phyloP scores from a whole-genome alignment of 2,888 invertebrate genomes.

The Lithodes maja region DNA sequence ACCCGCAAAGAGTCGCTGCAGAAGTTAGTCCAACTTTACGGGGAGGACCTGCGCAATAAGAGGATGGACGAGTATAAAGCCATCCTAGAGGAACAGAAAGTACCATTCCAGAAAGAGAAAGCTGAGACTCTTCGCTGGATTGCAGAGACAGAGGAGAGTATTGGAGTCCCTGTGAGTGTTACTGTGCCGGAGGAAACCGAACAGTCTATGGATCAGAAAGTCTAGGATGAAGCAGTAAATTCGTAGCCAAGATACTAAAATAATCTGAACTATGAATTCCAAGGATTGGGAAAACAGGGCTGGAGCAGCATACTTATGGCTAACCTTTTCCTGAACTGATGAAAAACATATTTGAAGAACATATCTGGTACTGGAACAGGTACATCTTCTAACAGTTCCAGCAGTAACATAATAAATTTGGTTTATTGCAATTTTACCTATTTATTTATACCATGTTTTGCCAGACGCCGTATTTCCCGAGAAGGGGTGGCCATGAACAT shows the following conservation, averaged over 20 bases:
- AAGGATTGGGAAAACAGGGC: too few relatives aligned
- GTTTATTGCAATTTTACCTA: too few relatives aligned
- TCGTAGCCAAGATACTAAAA: not conserved
- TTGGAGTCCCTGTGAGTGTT: constrained; percentile 59
- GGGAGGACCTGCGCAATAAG: constrained; percentile 81
- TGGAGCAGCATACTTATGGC: too few relatives aligned
- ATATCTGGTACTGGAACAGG: too few relatives aligned
- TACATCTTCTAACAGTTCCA: too few relatives aligned
- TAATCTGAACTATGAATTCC: too few relatives aligned
- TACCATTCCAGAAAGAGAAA: constrained; percentile 84
- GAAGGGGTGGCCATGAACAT: too few relatives aligned
- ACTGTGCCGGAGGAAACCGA: constrained; percentile 5
- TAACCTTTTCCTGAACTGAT: too few relatives aligned
- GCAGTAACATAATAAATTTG: too few relatives aligned
- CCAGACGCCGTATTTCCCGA: too few relatives aligned
- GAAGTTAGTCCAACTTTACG: constrained; percentile 83
- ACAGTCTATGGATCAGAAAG: not conserved
- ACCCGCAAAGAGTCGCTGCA: constrained; percentile 84
- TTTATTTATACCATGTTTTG: too few relatives aligned
- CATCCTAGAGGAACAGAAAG: constrained; percentile 83
- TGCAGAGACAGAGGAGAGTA: constrained; percentile 82
- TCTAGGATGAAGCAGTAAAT: not conserved
- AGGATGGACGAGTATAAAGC: constrained; percentile 81
- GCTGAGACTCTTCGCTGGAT: constrained; percentile 83
- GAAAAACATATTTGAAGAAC: too few relatives aligned